Conservation (phyloP, 2,113 vertebrate species). For the Gnathonemus echidnorhynchus region DNA sequence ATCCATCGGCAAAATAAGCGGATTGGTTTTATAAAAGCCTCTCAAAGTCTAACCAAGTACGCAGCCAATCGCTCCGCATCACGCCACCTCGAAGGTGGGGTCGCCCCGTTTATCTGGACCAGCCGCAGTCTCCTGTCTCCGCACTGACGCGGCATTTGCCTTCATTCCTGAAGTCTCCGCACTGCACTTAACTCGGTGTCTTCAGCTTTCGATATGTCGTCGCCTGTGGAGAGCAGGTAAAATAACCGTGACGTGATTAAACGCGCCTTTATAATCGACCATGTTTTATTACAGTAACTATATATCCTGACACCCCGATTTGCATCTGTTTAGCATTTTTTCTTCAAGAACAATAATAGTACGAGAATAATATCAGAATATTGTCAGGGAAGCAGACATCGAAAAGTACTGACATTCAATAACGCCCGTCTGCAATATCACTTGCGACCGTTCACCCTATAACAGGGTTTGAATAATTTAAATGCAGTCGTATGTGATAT, state of each 20-base stretch:
- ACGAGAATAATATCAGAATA: neutral
- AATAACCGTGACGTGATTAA: neutral
- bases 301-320: neutral
- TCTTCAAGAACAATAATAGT: neutral
- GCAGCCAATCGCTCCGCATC: slow-evolving; percentile 15
- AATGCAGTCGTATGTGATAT: neutral
- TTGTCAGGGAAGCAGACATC: neutral
- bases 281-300: neutral
- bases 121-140: neutral
- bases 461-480: neutral
- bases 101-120: neutral
- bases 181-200: neutral
- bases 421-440: neutral
- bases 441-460: neutral
- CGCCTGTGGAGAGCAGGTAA: slow-evolving; percentile 16
- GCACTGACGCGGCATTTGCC: neutral
- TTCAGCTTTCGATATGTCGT: neutral
- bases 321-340: neutral
- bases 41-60: neutral
- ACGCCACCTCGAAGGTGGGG: slow-evolving; percentile 4
- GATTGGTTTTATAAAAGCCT: neutral
- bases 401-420: neutral
- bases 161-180: neutral
- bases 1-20: neutral
- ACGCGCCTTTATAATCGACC: neutral